phyloP scores from a whole-genome alignment of 2,888 invertebrate genomes.

The Acrobasis suavella region DNA sequence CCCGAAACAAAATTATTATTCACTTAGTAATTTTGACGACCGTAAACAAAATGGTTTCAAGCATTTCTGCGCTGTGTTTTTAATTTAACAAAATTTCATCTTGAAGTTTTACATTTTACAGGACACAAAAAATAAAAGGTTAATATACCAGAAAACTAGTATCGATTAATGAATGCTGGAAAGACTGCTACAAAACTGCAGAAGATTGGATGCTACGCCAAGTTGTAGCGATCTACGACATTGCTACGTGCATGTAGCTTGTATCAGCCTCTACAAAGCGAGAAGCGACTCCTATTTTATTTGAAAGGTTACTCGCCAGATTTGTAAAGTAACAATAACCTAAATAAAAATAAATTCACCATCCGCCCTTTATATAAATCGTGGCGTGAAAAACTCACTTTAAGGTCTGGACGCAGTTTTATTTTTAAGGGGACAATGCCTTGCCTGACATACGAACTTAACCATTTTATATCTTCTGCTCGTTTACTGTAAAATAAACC shows the following conservation, averaged over 20 bases:
- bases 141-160: too few species aligned
- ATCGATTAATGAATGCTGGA: too few species aligned
- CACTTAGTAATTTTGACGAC: too few species aligned
- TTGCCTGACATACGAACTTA: conserved; percentile 49
- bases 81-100: too few species aligned
- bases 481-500: conserved; percentile 36
- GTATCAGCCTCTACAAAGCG: neutral
- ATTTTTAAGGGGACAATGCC: conserved; percentile 66
- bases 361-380: conserved; percentile 50
- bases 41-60: too few species aligned
- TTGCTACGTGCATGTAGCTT: conserved; percentile 1
- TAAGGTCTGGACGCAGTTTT: conserved; percentile 56
- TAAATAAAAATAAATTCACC: conserved; percentile 22
- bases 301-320: conserved; percentile 6
- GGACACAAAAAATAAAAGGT: too few species aligned
- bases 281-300: neutral
- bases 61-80: too few species aligned
- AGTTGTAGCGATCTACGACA: conserved; percentile 1
- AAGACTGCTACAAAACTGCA: neutral
- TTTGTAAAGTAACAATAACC: conserved; percentile 10
- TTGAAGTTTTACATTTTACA: too few species aligned
- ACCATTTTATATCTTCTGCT: conserved; percentile 33
- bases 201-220: neutral
- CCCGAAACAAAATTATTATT: too few species aligned
- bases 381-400: conserved; percentile 54